Conservation (phyloP, 1,140 invertebrate genomes). For the Mercenaria mercenaria region DNA sequence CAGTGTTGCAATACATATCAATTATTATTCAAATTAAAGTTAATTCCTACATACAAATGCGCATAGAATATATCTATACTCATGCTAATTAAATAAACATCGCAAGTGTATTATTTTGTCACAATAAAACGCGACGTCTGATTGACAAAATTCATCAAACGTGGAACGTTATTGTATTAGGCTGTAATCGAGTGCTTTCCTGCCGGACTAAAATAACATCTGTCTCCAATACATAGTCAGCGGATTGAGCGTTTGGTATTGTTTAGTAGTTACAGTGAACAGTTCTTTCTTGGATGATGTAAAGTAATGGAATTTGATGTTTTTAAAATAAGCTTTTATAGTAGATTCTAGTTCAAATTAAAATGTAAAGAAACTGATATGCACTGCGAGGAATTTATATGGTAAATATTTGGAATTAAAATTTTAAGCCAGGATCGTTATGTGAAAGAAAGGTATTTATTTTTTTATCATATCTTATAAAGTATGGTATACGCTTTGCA, state of each 20-base stretch:
- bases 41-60: too few species aligned
- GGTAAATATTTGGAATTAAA: not conserved
- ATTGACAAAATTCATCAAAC: not conserved
- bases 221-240: not conserved
- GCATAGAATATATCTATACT: not conserved
- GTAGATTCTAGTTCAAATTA: not conserved
- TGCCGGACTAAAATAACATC: not conserved
- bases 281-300: not conserved
- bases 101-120: not conserved
- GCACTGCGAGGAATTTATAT: not conserved
- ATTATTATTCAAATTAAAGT: too few species aligned
- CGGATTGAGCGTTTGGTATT: not conserved
- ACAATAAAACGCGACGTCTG: not conserved
- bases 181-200: not conserved
- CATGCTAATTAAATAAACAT: not conserved
- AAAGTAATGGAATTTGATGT: not conserved
- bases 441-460: not conserved
- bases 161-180: not conserved
- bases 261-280: not conserved
- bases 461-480: too few species aligned
- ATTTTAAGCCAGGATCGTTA: not conserved
- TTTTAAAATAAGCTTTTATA: not conserved
- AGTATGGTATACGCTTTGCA: too few species aligned
- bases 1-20: too few species aligned
- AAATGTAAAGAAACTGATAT: not conserved